A percentile compares a stretch with the other conserved stretches of the same genome.
Conservation (phyloP, 2,113 vertebrate genomes). For the Psittacula cyanocephala region DNA sequence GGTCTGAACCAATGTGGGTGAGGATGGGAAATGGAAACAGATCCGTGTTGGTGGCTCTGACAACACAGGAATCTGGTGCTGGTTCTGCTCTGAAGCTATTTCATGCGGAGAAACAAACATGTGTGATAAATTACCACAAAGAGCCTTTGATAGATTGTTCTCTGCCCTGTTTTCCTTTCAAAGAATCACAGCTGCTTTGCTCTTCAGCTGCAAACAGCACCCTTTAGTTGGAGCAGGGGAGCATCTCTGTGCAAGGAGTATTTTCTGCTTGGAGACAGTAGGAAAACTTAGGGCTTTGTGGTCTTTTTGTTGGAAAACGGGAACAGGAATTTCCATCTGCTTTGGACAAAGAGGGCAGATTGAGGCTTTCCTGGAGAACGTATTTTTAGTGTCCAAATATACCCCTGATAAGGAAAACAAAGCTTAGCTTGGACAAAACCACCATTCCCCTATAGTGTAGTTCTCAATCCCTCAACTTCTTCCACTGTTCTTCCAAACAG, state of each 20-base stretch:
- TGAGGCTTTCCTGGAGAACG: constrained; percentile 1
- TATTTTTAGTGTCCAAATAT: neutral
- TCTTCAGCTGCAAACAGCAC: neutral
- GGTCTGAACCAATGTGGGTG: constrained; percentile 28
- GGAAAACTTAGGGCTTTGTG: neutral
- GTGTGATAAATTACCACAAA: constrained; percentile 68
- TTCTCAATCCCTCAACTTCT: neutral
- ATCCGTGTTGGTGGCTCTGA: constrained; percentile 62
- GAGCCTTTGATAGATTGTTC: constrained; percentile 67
- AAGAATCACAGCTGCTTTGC: constrained; percentile 55
- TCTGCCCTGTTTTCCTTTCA: constrained; percentile 59
- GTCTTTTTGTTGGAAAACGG: neutral
- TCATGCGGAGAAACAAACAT: constrained; percentile 59
- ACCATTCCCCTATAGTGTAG: neutral
- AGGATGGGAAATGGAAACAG: constrained; percentile 58
- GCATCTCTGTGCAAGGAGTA: neutral
- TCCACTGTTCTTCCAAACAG: neutral
- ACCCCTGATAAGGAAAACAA: neutral
- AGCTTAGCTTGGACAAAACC: constrained; percentile 8
- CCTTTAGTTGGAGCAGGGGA: neutral
- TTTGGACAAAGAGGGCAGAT: neutral
- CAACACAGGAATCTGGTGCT: constrained; percentile 48
- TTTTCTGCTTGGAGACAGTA: neutral
- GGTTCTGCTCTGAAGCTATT: constrained; percentile 10
- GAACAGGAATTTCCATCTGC: neutral